phyloP scores from a whole-genome alignment of 2,113 vertebrate species.

The Marmota flaviventris region DNA sequence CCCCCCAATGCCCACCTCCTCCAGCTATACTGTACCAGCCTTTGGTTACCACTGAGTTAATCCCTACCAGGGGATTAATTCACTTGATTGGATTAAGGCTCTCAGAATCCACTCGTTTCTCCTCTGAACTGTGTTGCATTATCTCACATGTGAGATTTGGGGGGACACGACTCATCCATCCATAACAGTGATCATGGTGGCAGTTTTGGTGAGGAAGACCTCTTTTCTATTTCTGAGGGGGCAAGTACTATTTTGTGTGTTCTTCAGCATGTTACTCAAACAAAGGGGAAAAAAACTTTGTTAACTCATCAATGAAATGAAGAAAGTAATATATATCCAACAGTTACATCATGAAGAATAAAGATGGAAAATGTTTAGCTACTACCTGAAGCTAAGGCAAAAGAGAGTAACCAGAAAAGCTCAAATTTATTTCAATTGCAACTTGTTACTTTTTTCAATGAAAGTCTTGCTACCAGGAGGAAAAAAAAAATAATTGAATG shows the following conservation, averaged over 20 bases:
- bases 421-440: background rate
- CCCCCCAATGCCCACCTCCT: no score
- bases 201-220: accelerated
- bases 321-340: background rate
- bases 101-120: no score
- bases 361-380: background rate
- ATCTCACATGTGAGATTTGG: no score
- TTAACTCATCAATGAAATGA: background rate
- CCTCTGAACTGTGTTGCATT: no score
- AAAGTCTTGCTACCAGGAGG: background rate
- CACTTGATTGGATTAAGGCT: no score
- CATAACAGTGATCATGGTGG: background rate
- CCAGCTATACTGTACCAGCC: no score
- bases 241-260: background rate
- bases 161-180: no score
- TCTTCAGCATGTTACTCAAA: background rate
- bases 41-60: no score
- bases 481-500: background rate
- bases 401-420: background rate
- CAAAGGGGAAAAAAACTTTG: background rate
- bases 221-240: background rate
- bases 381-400: background rate
- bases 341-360: background rate
- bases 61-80: no score
- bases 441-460: background rate